These are phyloP conservation scores for Halcyon leucocephala DNA, from an alignment of 2,797 vertebrate genomes.

Conservation along the genomic window DNA sequence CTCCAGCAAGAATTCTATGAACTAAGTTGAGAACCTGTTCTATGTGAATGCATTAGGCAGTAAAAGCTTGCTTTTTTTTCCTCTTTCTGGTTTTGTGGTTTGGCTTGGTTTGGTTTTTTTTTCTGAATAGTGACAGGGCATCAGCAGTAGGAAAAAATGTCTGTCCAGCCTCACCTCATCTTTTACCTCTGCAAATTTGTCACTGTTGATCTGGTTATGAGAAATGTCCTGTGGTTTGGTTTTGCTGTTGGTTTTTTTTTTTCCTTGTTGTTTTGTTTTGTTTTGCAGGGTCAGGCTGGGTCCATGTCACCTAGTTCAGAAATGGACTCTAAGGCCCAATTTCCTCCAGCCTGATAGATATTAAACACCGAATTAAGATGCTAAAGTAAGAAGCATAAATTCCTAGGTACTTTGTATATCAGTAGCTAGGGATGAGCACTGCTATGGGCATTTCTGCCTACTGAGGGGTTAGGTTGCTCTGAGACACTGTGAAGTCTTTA, in stretches of 20 bases:
- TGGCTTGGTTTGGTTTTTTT: neutral
- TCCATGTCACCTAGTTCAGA: neutral
- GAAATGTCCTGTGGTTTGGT: neutral
- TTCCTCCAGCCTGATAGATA: neutral
- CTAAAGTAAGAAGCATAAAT: neutral
- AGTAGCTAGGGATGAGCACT: neutral
- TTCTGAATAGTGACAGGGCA: neutral
- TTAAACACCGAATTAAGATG: neutral
- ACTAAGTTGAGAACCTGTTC: neutral
- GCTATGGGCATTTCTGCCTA: neutral
- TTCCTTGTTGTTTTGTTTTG: neutral
- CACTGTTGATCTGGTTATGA: neutral
- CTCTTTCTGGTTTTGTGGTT: neutral
- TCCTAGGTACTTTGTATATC: neutral
- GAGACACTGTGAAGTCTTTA: neutral
- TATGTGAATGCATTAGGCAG: neutral
- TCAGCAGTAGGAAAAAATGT: neutral
- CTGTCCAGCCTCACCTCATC: neutral
- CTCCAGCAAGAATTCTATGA: neutral
- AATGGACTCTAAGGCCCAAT: neutral
- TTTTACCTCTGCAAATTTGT: neutral
- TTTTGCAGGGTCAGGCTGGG: neutral
- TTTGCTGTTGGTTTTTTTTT: neutral
- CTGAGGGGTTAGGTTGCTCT: neutral
- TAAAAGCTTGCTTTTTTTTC: neutral